These are phyloP conservation scores for Trogon surrucura DNA, from an alignment of 2,113 vertebrate genomes.

Conservation along the genomic window DNA sequence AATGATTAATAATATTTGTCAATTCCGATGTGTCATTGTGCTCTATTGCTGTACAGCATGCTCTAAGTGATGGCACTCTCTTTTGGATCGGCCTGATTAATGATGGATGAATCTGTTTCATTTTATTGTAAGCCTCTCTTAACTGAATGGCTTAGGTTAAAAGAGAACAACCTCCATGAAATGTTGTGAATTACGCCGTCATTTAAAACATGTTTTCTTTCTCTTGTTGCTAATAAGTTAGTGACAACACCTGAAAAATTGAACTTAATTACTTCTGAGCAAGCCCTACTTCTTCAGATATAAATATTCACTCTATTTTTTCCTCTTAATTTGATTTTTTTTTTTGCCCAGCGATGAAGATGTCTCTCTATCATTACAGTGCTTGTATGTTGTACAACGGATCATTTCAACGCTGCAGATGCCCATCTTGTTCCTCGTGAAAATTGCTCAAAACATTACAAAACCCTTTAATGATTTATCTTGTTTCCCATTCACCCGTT, in stretches of 20 bases:
- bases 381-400: neutral
- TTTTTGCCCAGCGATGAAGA: neutral
- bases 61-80: slow-evolving; percentile 56
- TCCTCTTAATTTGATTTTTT: neutral
- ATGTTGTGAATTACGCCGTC: slow-evolving; percentile 11
- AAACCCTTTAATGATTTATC: neutral
- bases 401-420: neutral
- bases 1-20: slow-evolving; percentile 78
- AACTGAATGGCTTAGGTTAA: slow-evolving; percentile 59
- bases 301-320: neutral
- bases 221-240: neutral
- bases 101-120: slow-evolving; percentile 54
- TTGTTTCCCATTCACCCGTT: neutral
- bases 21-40: slow-evolving; percentile 54
- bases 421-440: neutral
- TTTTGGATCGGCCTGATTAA: slow-evolving; percentile 58
- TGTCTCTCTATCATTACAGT: neutral
- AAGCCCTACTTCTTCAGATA: neutral
- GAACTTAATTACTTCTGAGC: neutral
- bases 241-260: slow-evolving; percentile 12
- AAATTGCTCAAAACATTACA: neutral
- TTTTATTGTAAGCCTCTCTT: slow-evolving; percentile 62
- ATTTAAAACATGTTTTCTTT: slow-evolving; percentile 17
- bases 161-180: slow-evolving; percentile 58
- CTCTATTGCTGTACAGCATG: slow-evolving; percentile 36